Evolutionary conservation across 37 sponge, comb jelly and placozoan species (phyloP), one percentile per base, ranked within the genome.

Genomic region (Ephydatia muelleri): DNA sequence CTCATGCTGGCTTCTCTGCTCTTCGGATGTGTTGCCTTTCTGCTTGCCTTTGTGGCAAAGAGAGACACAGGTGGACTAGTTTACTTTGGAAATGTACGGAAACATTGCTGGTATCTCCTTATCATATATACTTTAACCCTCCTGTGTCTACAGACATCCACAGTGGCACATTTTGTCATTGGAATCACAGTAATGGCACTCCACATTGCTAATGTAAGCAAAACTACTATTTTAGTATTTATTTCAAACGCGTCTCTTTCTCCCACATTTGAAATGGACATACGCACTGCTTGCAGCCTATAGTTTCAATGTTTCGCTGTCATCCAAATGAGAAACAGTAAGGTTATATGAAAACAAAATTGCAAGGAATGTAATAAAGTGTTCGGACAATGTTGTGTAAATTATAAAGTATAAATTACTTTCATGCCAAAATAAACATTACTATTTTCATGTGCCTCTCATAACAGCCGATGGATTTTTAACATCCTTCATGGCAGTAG

Each of bases 181-280:
- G 87, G 87, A 25, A 80, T 87, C 8, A 35, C 72, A 0, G 67
- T 80, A 19, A 65, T 87, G 38, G n/a, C 27, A 5, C 68, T 87
- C 23, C 87, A 87, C 22, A 6, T 87, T 14, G 0, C 32, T 0
- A 87, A 87, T 87, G 87, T 87, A 35, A 49, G 87, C 81, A 64
- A 36, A 16, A 4, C 0, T 14, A 57, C 19, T 21, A 57, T 57
- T 5, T 57, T 57, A 14, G 9, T 5, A 57, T 57, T 1, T 21
- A 16, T 14, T 21, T 11, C 9, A 19, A 14, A 13, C 16, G 57
- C 57, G 1, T 21, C 16, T 4, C 6, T 21, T 21, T 19, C 57
- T 14, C 16, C 57, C 6, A 13, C 57, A 21, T 57, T n/a, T n/a
- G n/a, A n/a, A n/a, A n/a, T n/a, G n/a, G n/a, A n/a, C n/a, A n/a